Conservation (phyloP, 1,140 invertebrate species). For the Zaprionus lachaisei region DNA sequence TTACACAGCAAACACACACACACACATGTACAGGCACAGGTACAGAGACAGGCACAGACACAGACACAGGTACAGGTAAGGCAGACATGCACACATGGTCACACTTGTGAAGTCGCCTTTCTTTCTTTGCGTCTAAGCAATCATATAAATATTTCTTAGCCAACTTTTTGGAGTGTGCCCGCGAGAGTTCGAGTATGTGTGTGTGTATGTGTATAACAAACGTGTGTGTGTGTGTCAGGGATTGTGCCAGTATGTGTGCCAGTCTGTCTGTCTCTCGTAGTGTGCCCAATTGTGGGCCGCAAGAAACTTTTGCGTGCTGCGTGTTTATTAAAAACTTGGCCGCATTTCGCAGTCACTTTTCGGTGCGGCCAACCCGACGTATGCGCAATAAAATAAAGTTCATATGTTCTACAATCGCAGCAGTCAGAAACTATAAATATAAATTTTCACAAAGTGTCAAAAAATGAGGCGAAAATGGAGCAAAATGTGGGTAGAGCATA, state of each 20-base stretch:
- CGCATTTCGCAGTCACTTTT: slow-evolving; percentile 49
- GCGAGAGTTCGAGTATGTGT: slow-evolving; percentile 32
- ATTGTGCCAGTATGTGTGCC: slow-evolving; percentile 21
- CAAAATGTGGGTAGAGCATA: neutral
- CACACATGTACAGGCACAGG: slow-evolving; percentile 17
- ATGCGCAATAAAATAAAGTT: slow-evolving; percentile 57
- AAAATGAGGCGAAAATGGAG: neutral
- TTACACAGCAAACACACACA: slow-evolving; percentile 43
- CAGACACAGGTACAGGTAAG: neutral
- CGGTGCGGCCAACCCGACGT: slow-evolving; percentile 10
- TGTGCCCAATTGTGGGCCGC: slow-evolving; percentile 22
- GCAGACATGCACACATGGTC: slow-evolving; percentile 31
- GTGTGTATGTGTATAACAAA: neutral
- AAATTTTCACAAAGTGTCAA: neutral
- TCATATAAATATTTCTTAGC: slow-evolving; percentile 77
- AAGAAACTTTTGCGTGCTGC: slow-evolving; percentile 65
- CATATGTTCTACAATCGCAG: slow-evolving; percentile 28
- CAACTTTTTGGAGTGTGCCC: slow-evolving; percentile 4
- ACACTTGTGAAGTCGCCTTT: slow-evolving; percentile 29
- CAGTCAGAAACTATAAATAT: slow-evolving; percentile 6
- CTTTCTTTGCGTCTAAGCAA: slow-evolving; percentile 60
- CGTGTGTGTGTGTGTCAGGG: neutral
- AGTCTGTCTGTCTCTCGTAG: slow-evolving; percentile 23
- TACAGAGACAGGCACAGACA: too few species aligned
- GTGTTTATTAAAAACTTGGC: slow-evolving; percentile 79